Base-by-base conservation (phyloP, 2,113 vertebrate species). In the Perca schrenkii region DNA sequence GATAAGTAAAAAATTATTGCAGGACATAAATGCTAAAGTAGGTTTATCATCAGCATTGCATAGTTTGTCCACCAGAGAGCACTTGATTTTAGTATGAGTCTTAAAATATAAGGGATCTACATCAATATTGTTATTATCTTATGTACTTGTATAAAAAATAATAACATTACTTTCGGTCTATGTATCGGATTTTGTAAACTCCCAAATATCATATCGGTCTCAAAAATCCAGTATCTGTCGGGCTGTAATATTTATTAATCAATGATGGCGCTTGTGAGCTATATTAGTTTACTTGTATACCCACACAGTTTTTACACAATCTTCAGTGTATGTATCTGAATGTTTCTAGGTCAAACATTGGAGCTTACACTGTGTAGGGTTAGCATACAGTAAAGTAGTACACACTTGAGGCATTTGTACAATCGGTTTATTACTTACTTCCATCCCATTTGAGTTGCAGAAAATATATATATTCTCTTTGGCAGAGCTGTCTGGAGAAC, bases 401-500 rank as follows among this genome's bases (percentile, higher is more conserved):
- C 75, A 82, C 67, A 78, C 66, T 74, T 58, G 74, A 88, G 71
- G 67, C 46, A 60, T 60, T 57, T 63, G 11, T 60, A 65, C 64
- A 80, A 70, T 19, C 83, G 74, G 74, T 34, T 76, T 83, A 74
- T 31, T n/a, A 66, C 81, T 82, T 67, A 56, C 66, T 86, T 79
- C 77, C 47, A 46, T 86, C 80, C 62, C 60, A 80, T 77, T 88
- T 84, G 31, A 79, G 63, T 60, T 82, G n/a, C 36, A 80, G 68
- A 83, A 85, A 81, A 34, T 34, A 84, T 65, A 34, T 57, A 81
- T 71, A 79, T 78, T 84, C 83, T 86, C 49, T 79, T 74, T 78
- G 77, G 83, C 69, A 77, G 49, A 73, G 70, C 54, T 17, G 57
- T 90, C 58, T 85, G 70, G 83, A 81, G 47, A 53, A 53, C 47